Percentiles rank a stretch among this genome's conserved stretches.
phyloP scores from a whole-genome alignment of 2,797 vertebrate genomes.

The Eleutherodactylus coqui region DNA sequence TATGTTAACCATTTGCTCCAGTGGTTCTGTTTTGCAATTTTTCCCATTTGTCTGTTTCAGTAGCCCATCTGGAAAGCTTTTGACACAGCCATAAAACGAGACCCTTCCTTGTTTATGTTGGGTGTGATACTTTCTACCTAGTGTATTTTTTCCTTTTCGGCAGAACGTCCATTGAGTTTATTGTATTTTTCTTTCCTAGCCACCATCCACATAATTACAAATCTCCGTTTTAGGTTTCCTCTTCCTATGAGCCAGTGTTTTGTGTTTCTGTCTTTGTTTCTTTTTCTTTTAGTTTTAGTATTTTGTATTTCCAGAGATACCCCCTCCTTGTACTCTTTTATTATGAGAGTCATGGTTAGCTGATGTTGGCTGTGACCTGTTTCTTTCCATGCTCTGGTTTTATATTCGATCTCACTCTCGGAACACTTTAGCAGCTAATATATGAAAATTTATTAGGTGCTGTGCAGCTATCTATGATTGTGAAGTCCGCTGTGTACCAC shows the following conservation, averaged over 20 bases:
- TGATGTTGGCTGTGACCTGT: slow-evolving; percentile 18
- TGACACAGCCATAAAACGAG: slow-evolving; percentile 24
- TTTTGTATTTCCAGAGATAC: neutral
- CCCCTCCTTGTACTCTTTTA: neutral
- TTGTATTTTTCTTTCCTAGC: slow-evolving; percentile 41
- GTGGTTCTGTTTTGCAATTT: neutral
- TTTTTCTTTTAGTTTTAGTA: slow-evolving; percentile 8
- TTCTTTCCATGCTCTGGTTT: neutral
- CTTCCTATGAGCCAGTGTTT: slow-evolving; percentile 42
- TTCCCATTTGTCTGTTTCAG: neutral
- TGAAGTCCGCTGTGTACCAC: slow-evolving; percentile 9
- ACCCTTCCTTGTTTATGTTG: slow-evolving; percentile 45
- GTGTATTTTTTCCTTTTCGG: slow-evolving; percentile 13
- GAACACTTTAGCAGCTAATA: slow-evolving; percentile 16
- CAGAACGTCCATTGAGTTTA: slow-evolving; percentile 7
- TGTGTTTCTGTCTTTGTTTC: neutral
- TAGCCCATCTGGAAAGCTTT: slow-evolving; percentile 22
- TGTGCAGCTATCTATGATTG: neutral
- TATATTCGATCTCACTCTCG: slow-evolving; percentile 4
- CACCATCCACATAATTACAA: slow-evolving; percentile 34
- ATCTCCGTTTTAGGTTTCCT: slow-evolving; percentile 17
- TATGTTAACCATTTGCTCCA: slow-evolving; percentile 7
- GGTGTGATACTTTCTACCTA: neutral
- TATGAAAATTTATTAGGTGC: neutral
- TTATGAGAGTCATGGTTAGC: slow-evolving; percentile 13